These are phyloP conservation scores for Pollenia labialis DNA, from an alignment of 2,888 invertebrate species.

Conservation along the genomic window DNA sequence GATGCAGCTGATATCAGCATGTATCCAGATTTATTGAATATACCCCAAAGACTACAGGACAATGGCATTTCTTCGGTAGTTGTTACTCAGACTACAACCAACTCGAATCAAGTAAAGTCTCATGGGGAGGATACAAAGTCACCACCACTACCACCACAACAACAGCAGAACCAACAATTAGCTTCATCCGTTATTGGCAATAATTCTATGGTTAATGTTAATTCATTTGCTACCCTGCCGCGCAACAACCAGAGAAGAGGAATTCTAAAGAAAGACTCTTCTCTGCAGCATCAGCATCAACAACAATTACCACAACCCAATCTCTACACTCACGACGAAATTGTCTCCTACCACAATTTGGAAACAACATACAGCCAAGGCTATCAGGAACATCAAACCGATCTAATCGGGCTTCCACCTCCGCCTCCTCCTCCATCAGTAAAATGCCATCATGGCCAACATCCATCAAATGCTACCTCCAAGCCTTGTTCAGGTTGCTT, in stretches of 20 bases:
- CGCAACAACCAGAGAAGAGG: conserved; percentile 83
- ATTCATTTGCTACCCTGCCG: conserved; percentile 85
- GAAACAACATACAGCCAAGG: conserved; percentile 81
- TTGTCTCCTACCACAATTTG: conserved; percentile 83
- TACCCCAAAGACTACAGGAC: conserved; percentile 86
- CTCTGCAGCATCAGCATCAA: conserved; percentile 78
- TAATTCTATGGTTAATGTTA: conserved; percentile 79
- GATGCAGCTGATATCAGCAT: conserved; percentile 87
- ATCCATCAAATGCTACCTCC: conserved; percentile 71
- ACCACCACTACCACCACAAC: conserved; percentile 48
- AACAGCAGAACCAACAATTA: conserved; percentile 41
- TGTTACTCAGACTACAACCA: conserved; percentile 69
- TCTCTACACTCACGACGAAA: conserved; percentile 84
- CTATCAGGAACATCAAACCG: conserved; percentile 77
- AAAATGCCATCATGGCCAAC: conserved; percentile 79
- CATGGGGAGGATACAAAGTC: conserved; percentile 50
- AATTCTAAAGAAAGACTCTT: conserved; percentile 83
- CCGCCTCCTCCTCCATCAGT: conserved; percentile 80
- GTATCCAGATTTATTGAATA: conserved; percentile 92
- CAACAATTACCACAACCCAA: conserved; percentile 77
- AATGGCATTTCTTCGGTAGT: conserved; percentile 68
- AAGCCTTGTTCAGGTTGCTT: conserved; percentile 78
- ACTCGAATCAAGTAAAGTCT: conserved; percentile 46
- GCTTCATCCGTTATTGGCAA: conserved; percentile 25
- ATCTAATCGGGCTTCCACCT: conserved; percentile 78